Evolutionary conservation across 30 jellyfish, hydroid and myxozoan species (phyloP).

Genomic region (Pseudorhiza aurosa): DNA sequence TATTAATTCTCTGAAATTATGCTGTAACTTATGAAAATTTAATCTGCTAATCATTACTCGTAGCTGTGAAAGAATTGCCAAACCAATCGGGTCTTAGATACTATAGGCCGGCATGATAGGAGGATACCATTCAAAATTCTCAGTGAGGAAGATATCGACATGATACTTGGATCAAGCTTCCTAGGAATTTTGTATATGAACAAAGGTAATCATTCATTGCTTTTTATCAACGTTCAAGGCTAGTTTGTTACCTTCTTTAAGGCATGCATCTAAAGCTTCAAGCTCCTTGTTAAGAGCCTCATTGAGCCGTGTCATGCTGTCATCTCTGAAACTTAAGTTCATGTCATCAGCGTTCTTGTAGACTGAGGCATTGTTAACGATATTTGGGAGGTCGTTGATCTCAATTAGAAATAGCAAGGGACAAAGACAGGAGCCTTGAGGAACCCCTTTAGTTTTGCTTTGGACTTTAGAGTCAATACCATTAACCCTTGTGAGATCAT

Average conservation of each 20-base stretch:
- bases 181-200: too few species aligned
- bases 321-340: neutral
- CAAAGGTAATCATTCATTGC: neutral
- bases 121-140: neutral
- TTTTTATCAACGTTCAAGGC: conserved; percentile 1
- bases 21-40: conserved; percentile 18
- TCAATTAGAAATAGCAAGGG: too few species aligned
- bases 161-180: neutral
- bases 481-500: neutral
- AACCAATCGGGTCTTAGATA: conserved; percentile 11
- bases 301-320: neutral
- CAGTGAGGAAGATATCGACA: neutral
- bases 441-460: neutral
- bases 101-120: conserved; percentile 5
- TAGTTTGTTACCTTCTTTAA: conserved; percentile 5
- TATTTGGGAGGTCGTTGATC: conserved; percentile 1
- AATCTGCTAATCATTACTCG: conserved; percentile 40
- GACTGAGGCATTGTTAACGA: conserved; percentile 6
- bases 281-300: neutral
- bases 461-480: neutral
- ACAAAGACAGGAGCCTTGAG: too few species aligned
- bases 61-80: conserved; percentile 27
- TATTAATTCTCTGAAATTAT: neutral
- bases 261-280: neutral
- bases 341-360: conserved; percentile 1